Evolutionary conservation across 2,113 vertebrate species (phyloP).

Genomic region (Aix galericulata): DNA sequence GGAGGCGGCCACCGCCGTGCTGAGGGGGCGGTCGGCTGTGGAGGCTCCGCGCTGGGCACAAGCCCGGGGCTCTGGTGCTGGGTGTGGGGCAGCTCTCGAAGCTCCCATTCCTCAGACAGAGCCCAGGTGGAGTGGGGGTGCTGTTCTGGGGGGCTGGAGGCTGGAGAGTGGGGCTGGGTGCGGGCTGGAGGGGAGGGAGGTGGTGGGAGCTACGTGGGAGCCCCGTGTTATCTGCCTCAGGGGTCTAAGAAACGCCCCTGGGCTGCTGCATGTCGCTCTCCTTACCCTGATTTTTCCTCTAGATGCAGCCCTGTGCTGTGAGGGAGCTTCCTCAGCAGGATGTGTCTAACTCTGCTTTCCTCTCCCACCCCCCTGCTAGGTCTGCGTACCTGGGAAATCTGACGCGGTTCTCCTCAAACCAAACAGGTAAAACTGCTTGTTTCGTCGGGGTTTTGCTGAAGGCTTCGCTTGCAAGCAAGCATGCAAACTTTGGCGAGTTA

Average conservation of each 20-base stretch:
- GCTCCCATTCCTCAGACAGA: fast-evolving
- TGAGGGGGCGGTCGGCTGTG: background rate
- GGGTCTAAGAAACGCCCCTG: fast-evolving
- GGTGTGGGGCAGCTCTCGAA: fast-evolving
- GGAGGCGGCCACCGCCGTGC: background rate
- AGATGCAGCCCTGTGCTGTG: background rate
- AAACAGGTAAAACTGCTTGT: constrained; percentile 46
- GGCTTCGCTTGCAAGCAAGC: background rate
- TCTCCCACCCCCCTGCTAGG: background rate
- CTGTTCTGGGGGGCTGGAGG: background rate
- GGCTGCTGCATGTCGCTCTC: background rate
- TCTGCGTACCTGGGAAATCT: background rate
- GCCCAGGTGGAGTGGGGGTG: fast-evolving
- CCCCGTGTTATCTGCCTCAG: background rate
- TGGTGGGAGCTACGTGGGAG: fast-evolving
- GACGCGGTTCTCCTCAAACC: constrained; percentile 10
- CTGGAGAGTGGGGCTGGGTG: background rate
- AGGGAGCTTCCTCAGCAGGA: background rate
- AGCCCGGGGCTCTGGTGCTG: background rate
- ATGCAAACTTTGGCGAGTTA: background rate
- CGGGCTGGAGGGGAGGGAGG: background rate
- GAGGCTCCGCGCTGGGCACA: background rate
- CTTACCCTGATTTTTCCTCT: fast-evolving
- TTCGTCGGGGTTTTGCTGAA: background rate
- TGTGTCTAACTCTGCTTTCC: fast-evolving